These are phyloP conservation scores for Fistularia commersonii DNA, from an alignment of 2,797 vertebrate species.

Conservation along the genomic window DNA sequence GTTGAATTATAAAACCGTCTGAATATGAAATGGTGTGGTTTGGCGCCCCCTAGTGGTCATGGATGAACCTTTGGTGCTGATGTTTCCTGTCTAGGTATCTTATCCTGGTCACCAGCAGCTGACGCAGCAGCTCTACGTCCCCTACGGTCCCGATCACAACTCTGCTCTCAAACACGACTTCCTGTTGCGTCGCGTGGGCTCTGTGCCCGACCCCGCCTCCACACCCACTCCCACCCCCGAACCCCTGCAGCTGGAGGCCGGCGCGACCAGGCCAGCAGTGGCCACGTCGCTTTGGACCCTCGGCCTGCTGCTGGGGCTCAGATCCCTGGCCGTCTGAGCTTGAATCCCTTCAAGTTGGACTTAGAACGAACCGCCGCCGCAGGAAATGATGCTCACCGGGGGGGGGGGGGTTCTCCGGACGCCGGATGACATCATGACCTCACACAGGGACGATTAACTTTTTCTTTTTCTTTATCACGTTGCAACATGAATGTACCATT, in stretches of 20 bases:
- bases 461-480: too few species aligned
- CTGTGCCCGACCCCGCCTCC: neutral
- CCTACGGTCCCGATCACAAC: slow-evolving; percentile 60
- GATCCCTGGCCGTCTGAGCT: neutral
- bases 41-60: too few species aligned
- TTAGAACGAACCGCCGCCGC: too few species aligned
- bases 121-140: slow-evolving; percentile 71
- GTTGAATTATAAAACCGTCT: too few species aligned
- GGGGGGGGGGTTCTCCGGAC: too few species aligned
- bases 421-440: too few species aligned
- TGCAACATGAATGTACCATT: too few species aligned
- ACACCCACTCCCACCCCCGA: slow-evolving; percentile 18
- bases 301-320: neutral
- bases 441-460: too few species aligned
- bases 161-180: slow-evolving; percentile 82
- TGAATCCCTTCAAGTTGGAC: too few species aligned
- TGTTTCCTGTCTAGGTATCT: slow-evolving; percentile 74
- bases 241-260: neutral
- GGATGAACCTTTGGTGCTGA: neutral
- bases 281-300: neutral
- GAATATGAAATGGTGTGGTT: too few species aligned
- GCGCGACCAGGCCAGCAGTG: neutral
- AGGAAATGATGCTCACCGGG: too few species aligned
- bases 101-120: slow-evolving; percentile 71
- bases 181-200: slow-evolving; percentile 36